Base-by-base conservation (phyloP, 1,140 invertebrate genomes). In the Neodiprion lecontei region DNA sequence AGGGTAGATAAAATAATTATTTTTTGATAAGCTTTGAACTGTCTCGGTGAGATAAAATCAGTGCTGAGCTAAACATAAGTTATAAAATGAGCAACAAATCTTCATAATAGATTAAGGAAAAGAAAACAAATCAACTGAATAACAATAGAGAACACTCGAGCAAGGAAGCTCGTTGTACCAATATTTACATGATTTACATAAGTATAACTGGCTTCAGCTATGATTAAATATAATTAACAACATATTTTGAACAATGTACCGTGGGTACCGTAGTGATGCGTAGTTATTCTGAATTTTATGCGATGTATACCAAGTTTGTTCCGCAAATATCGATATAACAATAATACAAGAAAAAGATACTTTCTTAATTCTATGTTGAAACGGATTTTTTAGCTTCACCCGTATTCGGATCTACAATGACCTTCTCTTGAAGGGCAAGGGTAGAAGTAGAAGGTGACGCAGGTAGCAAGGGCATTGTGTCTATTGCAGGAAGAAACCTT, bases 321-420 rank as follows among this genome's bases (percentile, higher is more conserved):
- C 28, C 28, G 28, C n/a, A 61, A 14, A 61, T 61, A 61, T 61
- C 11, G 53, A 61, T 61, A 61, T 14, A 14, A 0, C 4, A 61
- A 61, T 61, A 61, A 61, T 14, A 17, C 9, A 14, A 61, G 53
- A 61, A 61, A 61, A 61, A 17, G n/a, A 61, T 4, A 11, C 53
- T 5, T 61, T 14, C 53, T 61, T 61, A 61, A 61, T 61, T 61
- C 9, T 61, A 61, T 17, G 53, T 17, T 61, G 9, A 12, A 11
- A 69, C 9, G 11, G 73, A 78, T 67, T 84, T 78, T 74, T 89
- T 88, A 0, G 86, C 82, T 76, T 91, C 91, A 67, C 90, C 90
- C 7, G 90, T 91, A 75, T 88, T 89, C n/a, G 89, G 85, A 83
- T 91, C 89, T 7, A 91, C 86, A 75, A 88, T 90, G 11, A 90